A percentile compares a stretch with the other conserved stretches of the same genome.
phyloP scores from a whole-genome alignment of 2,888 invertebrate genomes.

The Bombylius major region DNA sequence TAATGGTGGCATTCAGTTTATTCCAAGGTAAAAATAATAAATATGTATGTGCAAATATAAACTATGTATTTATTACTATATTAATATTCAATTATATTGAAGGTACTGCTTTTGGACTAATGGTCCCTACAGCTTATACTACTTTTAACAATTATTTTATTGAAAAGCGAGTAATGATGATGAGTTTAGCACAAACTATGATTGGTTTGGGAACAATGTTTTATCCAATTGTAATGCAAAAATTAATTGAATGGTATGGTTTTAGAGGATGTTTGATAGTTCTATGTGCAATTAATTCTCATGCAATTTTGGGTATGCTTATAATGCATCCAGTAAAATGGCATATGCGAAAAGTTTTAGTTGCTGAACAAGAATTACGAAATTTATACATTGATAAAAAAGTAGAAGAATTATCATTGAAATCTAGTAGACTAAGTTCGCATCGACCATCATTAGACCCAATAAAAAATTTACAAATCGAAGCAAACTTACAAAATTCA shows the following conservation, averaged over 20 bases:
- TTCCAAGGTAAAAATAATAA: constrained; percentile 40
- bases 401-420: neutral
- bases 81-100: constrained; percentile 16
- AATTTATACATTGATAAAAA: constrained; percentile 6
- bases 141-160: constrained; percentile 64
- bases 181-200: constrained; percentile 60
- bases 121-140: constrained; percentile 59
- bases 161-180: constrained; percentile 54
- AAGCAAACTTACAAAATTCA: neutral
- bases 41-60: too few species aligned
- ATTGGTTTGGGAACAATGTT: constrained; percentile 56
- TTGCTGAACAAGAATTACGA: constrained; percentile 30
- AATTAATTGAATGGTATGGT: constrained; percentile 48
- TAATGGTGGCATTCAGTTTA: constrained; percentile 51
- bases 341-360: constrained; percentile 45
- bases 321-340: constrained; percentile 63
- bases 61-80: neutral
- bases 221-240: constrained; percentile 52
- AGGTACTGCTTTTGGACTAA: constrained; percentile 60
- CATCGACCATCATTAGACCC: neutral
- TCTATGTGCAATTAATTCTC: constrained; percentile 51
- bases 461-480: neutral
- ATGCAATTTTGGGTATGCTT: constrained; percentile 54
- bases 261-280: constrained; percentile 57
- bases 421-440: neutral